These are phyloP conservation scores for Eutolmus rufibarbis DNA, from an alignment of 2,888 invertebrate species.

Conservation along the genomic window DNA sequence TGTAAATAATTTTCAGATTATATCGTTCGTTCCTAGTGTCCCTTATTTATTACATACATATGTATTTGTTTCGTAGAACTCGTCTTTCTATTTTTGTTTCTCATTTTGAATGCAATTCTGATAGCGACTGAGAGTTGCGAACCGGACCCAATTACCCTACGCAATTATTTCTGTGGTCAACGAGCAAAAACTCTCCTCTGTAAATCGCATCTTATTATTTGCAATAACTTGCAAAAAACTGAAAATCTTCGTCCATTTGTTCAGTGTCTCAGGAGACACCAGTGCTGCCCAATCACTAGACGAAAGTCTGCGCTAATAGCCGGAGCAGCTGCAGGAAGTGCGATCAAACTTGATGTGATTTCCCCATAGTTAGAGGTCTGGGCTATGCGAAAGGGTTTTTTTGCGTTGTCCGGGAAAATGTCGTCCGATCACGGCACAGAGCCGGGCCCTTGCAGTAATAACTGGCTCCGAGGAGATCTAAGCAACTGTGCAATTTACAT, in stretches of 20 bases:
- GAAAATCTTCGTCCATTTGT: not conserved
- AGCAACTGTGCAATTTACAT: conserved; percentile 30
- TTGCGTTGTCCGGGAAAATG: not conserved
- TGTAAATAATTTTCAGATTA: too few relatives aligned
- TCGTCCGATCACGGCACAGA: not conserved
- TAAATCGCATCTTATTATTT: not conserved
- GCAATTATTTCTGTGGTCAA: not conserved
- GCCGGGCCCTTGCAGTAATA: not conserved
- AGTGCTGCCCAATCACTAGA: not conserved
- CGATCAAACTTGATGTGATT: not conserved
- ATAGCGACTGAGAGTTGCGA: too few relatives aligned
- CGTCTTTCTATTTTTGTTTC: too few relatives aligned
- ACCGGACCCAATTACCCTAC: not conserved
- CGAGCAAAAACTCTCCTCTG: not conserved
- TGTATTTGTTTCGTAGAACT: too few relatives aligned
- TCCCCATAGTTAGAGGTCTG: not conserved
- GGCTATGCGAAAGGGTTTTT: not conserved
- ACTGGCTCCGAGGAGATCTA: conserved; percentile 6
- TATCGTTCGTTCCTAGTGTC: too few relatives aligned
- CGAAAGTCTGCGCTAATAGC: not conserved
- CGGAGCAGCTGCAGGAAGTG: not conserved
- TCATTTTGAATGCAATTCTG: too few relatives aligned
- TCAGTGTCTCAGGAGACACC: not conserved
- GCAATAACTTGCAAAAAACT: not conserved
- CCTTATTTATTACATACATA: too few relatives aligned